phyloP scores from a whole-genome alignment of 2,113 vertebrate species.

The Pavo muticus region DNA sequence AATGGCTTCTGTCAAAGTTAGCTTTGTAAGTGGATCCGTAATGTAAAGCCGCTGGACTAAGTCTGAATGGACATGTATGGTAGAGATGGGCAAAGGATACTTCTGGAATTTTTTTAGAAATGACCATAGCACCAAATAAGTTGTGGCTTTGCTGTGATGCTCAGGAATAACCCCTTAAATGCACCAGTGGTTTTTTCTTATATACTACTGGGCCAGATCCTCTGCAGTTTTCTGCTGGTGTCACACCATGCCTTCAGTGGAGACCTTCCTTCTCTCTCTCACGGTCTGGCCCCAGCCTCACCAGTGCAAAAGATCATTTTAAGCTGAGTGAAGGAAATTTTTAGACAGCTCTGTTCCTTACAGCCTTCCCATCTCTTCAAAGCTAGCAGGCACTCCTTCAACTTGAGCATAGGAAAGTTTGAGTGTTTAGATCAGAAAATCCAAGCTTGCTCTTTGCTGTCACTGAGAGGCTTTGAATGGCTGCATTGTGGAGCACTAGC shows the following conservation, averaged over 20 bases:
- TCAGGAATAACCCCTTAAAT: background rate
- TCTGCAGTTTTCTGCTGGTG: background rate
- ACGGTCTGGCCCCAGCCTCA: background rate
- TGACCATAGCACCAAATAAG: background rate
- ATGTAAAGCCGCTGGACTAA: background rate
- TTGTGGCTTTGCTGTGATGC: background rate
- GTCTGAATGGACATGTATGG: background rate
- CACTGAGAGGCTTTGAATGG: conserved; percentile 18
- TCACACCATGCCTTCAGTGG: background rate
- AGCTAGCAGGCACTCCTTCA: background rate
- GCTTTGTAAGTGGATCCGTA: background rate
- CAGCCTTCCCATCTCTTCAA: background rate
- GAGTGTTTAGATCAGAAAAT: conserved; percentile 40
- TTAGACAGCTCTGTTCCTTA: background rate
- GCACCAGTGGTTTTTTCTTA: background rate
- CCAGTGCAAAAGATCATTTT: background rate
- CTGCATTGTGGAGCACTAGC: conserved; percentile 6
- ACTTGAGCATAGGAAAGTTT: background rate
- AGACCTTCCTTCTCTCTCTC: background rate
- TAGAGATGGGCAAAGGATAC: background rate
- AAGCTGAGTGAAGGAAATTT: background rate
- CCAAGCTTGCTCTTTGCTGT: conserved; percentile 14
- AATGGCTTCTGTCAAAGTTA: background rate
- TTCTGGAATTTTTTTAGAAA: background rate
- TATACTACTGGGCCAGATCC: background rate